Evolutionary conservation across 2,113 vertebrate species (phyloP).

Genomic region (Eclectus roratus): DNA sequence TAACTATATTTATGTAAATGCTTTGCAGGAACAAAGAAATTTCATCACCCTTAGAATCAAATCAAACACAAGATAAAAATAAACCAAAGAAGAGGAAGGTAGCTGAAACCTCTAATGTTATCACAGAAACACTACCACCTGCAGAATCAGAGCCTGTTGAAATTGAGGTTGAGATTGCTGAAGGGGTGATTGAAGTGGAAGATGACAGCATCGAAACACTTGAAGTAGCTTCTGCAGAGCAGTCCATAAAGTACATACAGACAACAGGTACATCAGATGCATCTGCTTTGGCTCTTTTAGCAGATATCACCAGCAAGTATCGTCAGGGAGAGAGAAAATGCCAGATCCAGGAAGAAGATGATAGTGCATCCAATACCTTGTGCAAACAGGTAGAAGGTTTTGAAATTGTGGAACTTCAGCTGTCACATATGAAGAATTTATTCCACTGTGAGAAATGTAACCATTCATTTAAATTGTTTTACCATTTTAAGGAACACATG

Average conservation of each 20-base stretch:
- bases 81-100: slow-evolving; percentile 54
- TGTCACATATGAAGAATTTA: slow-evolving; percentile 92
- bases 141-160: slow-evolving; percentile 12
- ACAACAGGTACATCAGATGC: slow-evolving; percentile 83
- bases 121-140: slow-evolving; percentile 6
- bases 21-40: slow-evolving; percentile 83
- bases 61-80: slow-evolving; percentile 65
- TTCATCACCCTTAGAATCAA: slow-evolving; percentile 68
- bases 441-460: slow-evolving; percentile 96
- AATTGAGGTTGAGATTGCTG: slow-evolving; percentile 81
- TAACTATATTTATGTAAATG: not conserved
- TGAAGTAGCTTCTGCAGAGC: slow-evolving; percentile 76
- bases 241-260: slow-evolving; percentile 79
- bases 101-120: not conserved
- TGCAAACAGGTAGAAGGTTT: slow-evolving; percentile 92
- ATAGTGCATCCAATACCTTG: slow-evolving; percentile 77
- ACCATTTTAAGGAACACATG: slow-evolving; percentile 98
- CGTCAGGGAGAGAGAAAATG: slow-evolving; percentile 86
- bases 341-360: slow-evolving; percentile 73
- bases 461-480: slow-evolving; percentile 95
- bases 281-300: slow-evolving; percentile 92
- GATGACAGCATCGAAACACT: slow-evolving; percentile 81
- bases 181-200: slow-evolving; percentile 83
- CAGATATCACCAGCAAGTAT: slow-evolving; percentile 98
- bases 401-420: slow-evolving; percentile 96